Conservation (phyloP, 2,113 vertebrate species). For the Gallinago jamesoni region DNA sequence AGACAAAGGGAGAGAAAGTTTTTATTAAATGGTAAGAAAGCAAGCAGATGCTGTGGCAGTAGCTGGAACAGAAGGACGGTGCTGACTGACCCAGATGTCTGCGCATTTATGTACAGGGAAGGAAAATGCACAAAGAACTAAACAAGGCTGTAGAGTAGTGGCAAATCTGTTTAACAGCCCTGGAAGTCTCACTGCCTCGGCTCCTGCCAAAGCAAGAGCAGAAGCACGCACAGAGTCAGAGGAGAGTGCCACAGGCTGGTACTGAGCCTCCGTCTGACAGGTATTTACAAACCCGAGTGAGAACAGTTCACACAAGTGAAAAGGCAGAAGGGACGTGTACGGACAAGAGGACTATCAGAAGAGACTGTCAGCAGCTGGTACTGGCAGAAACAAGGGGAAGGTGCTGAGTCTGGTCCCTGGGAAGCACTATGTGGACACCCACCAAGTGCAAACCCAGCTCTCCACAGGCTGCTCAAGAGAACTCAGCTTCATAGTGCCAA, state of each 20-base stretch:
- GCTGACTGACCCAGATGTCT: background rate
- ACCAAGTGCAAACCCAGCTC: background rate
- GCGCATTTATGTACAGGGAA: background rate
- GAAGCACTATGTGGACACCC: background rate
- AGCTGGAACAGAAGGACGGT: background rate
- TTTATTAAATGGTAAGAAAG: background rate
- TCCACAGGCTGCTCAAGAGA: background rate
- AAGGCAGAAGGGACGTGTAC: background rate
- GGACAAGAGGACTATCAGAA: background rate
- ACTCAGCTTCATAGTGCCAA: background rate
- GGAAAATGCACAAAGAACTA: background rate
- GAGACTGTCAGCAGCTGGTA: background rate
- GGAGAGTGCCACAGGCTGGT: background rate
- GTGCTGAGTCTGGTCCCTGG: accelerated
- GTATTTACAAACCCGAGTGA: background rate
- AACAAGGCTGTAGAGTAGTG: background rate
- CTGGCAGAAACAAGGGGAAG: background rate
- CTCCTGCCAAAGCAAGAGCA: background rate
- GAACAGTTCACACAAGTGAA: accelerated
- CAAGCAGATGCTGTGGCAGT: background rate
- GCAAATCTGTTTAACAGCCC: background rate
- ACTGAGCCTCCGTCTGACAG: background rate
- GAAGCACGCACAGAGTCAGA: background rate
- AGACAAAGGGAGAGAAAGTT: background rate
- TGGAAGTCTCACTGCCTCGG: background rate